Conservation (phyloP, 2,113 vertebrate species). For the Irena cyanogastra region DNA sequence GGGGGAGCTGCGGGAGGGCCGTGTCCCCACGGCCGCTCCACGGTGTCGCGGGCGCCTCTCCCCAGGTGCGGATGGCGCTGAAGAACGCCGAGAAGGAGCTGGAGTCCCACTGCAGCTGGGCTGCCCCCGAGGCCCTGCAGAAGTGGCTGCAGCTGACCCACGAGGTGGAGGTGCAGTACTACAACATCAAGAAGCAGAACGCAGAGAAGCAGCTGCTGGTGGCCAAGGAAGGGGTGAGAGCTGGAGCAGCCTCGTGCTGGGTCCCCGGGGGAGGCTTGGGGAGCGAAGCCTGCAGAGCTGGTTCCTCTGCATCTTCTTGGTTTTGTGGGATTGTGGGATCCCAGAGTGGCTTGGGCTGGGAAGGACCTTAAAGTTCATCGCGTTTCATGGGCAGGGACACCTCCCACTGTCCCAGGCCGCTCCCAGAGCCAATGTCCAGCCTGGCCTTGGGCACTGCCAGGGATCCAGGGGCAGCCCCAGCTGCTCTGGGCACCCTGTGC, state of each 20-base stretch:
- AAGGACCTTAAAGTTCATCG: neutral
- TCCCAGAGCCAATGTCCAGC: accelerated
- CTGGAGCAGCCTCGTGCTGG: accelerated
- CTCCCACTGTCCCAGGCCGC: neutral
- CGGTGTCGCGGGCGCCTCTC: neutral
- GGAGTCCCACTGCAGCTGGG: conserved; percentile 90
- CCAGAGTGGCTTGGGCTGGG: neutral
- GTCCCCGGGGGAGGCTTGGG: neutral
- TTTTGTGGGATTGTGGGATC: neutral
- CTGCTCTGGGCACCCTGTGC: neutral
- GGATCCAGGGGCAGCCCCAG: neutral
- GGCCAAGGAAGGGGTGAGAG: conserved; percentile 93
- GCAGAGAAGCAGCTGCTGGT: conserved; percentile 92
- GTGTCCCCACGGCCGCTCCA: neutral
- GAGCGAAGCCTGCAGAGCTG: accelerated
- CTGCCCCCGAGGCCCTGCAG: conserved; percentile 89
- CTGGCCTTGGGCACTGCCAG: neutral
- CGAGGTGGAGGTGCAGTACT: conserved; percentile 97
- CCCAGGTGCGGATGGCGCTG: conserved; percentile 91
- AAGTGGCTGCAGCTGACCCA: conserved; percentile 98
- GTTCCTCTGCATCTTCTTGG: neutral
- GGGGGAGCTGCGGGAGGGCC: neutral
- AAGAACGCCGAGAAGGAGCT: conserved; percentile 95
- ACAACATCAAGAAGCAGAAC: conserved; percentile 96
- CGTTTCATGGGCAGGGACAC: accelerated